phyloP scores from a whole-genome alignment of 2,113 vertebrate species.

The Pterocles gutturalis region DNA sequence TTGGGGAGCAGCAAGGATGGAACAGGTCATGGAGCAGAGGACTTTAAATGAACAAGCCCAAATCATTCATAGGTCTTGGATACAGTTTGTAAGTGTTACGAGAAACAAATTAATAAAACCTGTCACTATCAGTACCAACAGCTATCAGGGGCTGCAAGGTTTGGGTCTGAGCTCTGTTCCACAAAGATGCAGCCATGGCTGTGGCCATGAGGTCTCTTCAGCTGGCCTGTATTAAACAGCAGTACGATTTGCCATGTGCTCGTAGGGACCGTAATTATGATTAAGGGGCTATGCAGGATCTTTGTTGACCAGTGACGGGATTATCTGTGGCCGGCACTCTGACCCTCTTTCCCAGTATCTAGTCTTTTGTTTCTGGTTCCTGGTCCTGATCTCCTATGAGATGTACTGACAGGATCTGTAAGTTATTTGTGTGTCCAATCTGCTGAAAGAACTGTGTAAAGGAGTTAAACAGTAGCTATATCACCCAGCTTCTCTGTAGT shows the following conservation, averaged over 20 bases:
- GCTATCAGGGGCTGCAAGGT: not conserved
- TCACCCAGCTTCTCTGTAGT: not conserved
- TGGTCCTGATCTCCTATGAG: not conserved
- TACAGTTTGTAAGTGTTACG: not conserved
- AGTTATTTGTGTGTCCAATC: not conserved
- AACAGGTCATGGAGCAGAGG: not conserved
- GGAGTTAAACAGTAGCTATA: not conserved
- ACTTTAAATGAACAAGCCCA: not conserved
- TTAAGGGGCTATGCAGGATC: not conserved
- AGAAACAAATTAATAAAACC: not conserved
- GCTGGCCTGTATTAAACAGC: not conserved
- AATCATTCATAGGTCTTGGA: not conserved
- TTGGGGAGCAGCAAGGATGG: not conserved
- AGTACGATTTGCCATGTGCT: not conserved
- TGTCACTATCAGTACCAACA: not conserved
- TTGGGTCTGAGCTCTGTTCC: not conserved
- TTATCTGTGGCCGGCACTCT: not conserved
- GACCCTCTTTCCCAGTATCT: not conserved
- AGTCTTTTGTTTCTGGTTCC: not conserved
- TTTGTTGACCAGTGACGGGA: not conserved
- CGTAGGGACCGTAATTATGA: not conserved
- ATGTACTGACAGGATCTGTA: not conserved
- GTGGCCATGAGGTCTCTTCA: not conserved
- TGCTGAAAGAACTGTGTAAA: not conserved
- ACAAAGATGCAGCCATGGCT: fast-evolving